phyloP scores from a whole-genome alignment of 37 sponge, comb jelly and placozoan species.

The Agelas oroides region DNA sequence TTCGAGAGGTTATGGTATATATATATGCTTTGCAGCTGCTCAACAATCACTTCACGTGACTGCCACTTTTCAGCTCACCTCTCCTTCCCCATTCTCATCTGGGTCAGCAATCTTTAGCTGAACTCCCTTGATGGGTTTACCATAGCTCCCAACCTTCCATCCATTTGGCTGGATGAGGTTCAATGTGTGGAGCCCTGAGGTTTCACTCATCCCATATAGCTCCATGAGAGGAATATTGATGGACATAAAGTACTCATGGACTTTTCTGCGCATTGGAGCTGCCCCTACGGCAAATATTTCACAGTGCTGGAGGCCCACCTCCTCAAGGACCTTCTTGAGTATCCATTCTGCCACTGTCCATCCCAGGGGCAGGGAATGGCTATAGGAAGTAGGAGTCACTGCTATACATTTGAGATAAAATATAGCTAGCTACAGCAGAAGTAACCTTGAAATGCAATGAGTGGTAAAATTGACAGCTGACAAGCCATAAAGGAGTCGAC shows the following conservation, averaged over 20 bases:
- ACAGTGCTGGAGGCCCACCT: constrained; percentile 60
- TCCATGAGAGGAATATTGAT: constrained; percentile 91
- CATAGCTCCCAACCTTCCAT: constrained; percentile 89
- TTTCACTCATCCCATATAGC: constrained; percentile 84
- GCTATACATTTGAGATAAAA: too few species aligned
- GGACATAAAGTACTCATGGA: constrained; percentile 86
- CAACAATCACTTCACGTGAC: too few species aligned
- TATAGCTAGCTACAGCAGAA: too few species aligned
- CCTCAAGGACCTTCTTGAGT: constrained; percentile 57
- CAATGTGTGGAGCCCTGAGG: constrained; percentile 59
- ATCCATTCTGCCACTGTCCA: too few species aligned
- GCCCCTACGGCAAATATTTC: constrained; percentile 38
- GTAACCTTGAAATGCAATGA: too few species aligned
- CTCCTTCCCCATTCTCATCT: constrained; percentile 90
- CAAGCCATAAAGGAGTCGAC: too few species aligned
- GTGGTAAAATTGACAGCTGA: too few species aligned
- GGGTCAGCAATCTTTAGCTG: constrained; percentile 76
- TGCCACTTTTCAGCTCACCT: constrained; percentile 36
- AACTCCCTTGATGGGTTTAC: constrained; percentile 68
- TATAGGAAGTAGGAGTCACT: background rate
- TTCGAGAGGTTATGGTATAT: too few species aligned
- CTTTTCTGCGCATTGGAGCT: constrained; percentile 23
- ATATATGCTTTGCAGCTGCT: too few species aligned
- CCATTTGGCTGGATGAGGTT: constrained; percentile 25
- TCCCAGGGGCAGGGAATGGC: too few species aligned